Evolutionary conservation across 2,888 invertebrate species (phyloP), one percentile per base, ranked within the genome.

Genomic region (Atethmia centrago): DNA sequence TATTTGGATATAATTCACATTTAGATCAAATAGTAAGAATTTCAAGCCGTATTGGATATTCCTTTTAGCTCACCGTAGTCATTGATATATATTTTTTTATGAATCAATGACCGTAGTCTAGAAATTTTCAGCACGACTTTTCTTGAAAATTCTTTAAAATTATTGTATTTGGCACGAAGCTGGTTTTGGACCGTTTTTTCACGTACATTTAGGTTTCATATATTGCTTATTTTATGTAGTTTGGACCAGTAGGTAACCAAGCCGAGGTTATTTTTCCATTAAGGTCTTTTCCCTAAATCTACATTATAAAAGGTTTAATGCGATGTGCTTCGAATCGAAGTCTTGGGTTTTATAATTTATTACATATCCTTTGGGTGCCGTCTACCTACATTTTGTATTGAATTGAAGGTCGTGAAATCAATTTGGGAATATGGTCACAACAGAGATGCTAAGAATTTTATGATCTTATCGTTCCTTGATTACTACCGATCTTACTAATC

Each of bases 331-430:
- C 9, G 67, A 76, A 73, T 71, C 59, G 53, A 72, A 83, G 59
- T 71, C 67, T 73, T 67, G 61, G 72, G 45, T 76, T 76, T 79
- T 71, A 69, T 78, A n/a, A n/a, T n/a, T n/a, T n/a, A n/a, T 74
- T 5, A 58, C 28, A 47, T 55, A 64, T 10, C 42, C 49, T 56
- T 47, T 74, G 42, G 62, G 31, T 21, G 36, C n/a, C 28, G 49
- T 45, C 21, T 40, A 56, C 31, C n/a, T 62, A 66, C n/a, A 51
- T 66, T 65, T 66, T 62, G 40, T 51, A 49, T 56, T 73, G 7
- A 71, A 49, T 56, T 73, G 7, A 71, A 58, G 58, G 63, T 19
- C 51, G 14, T 47, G 25, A 53, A 40, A 40, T 47, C n/a, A 31
- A 58, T 63, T 77, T 59, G 14, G 10, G 10, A 40, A 40, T 70